Percentiles rank a stretch among this genome's conserved stretches.
These are phyloP conservation scores for Aythya baeri DNA, from an alignment of 2,113 vertebrate species.

Conservation along the genomic window DNA sequence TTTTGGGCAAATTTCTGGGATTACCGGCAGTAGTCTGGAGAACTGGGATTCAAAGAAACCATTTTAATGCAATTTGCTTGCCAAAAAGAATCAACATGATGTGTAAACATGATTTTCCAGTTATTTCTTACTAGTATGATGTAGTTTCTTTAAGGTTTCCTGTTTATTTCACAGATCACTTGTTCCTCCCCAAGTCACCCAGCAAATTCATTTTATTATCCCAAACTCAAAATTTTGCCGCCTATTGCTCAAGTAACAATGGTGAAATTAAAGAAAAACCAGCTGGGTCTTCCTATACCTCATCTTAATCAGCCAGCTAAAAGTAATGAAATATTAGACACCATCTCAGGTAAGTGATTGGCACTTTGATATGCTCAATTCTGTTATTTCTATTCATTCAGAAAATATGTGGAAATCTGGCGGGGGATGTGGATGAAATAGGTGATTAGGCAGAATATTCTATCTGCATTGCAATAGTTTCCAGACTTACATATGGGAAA, in stretches of 20 bases:
- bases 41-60: background rate
- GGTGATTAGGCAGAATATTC: background rate
- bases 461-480: background rate
- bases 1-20: background rate
- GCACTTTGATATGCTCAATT: background rate
- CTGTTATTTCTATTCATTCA: background rate
- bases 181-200: constrained; percentile 93
- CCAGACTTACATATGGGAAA: background rate
- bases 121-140: background rate
- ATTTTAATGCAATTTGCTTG: background rate
- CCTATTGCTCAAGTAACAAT: constrained; percentile 90
- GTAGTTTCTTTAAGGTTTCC: background rate
- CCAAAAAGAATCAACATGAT: background rate
- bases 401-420: background rate
- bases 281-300: constrained; percentile 79
- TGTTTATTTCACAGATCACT: constrained; percentile 84
- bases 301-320: constrained; percentile 79
- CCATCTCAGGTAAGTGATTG: constrained; percentile 83
- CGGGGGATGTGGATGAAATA: background rate
- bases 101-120: background rate
- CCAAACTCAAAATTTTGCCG: constrained; percentile 90
- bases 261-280: constrained; percentile 85
- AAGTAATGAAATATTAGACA: constrained; percentile 87
- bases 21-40: background rate
- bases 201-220: constrained; percentile 97